Percentiles rank a stretch among this genome's conserved stretches.
Conservation (phyloP, 2,888 invertebrate genomes). For the Lampropteryx suffumata region DNA sequence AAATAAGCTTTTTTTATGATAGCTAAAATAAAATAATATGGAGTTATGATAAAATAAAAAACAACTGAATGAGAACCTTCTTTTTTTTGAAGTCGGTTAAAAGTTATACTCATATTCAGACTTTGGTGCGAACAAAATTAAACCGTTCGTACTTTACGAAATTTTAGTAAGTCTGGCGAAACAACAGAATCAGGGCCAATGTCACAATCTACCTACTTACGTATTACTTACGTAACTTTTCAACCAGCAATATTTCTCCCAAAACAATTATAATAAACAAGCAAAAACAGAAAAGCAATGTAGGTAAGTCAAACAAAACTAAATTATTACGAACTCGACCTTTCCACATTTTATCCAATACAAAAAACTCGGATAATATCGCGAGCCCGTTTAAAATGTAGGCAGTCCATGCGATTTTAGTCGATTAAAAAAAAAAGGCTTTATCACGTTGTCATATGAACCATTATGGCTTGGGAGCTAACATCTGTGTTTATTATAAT, state of each 20-base stretch:
- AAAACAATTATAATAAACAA: slow-evolving; percentile 21
- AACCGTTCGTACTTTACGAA: too few species aligned
- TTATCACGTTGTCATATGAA: background rate
- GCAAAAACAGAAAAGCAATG: slow-evolving; percentile 18
- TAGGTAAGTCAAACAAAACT: slow-evolving; percentile 26
- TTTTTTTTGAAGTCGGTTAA: too few species aligned
- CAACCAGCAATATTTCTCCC: slow-evolving; percentile 10
- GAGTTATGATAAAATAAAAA: too few species aligned
- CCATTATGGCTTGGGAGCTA: too few species aligned
- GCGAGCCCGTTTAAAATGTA: slow-evolving; percentile 19
- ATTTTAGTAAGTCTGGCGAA: too few species aligned
- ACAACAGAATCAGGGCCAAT: too few species aligned
- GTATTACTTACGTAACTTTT: background rate
- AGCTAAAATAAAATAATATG: too few species aligned
- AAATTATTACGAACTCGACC: slow-evolving; percentile 25
- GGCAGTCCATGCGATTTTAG: background rate
- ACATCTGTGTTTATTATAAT: too few species aligned
- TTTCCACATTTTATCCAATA: slow-evolving; percentile 27
- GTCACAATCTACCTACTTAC: background rate
- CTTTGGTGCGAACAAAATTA: too few species aligned
- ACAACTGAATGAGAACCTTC: too few species aligned
- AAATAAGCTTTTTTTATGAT: too few species aligned
- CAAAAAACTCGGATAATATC: slow-evolving; percentile 25
- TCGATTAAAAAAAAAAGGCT: background rate
- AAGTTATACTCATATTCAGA: too few species aligned